Conservation (phyloP, 1,140 invertebrate species). For the Chironomus striatipennis region DNA sequence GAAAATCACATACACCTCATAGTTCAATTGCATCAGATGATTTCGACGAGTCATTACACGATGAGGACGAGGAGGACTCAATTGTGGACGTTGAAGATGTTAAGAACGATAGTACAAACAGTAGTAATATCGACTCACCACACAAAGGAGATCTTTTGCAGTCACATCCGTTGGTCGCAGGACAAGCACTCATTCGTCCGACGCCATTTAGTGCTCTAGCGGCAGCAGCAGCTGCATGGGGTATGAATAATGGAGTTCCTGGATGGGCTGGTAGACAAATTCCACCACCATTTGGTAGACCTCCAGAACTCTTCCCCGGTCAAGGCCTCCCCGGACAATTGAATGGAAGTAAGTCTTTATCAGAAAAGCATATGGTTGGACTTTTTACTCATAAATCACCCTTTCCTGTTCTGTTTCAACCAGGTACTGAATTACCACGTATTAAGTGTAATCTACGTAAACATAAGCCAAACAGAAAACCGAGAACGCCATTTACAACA, state of each 20-base stretch:
- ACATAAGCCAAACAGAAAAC: slow-evolving; percentile 92
- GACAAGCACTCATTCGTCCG: slow-evolving; percentile 51
- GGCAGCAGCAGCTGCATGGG: slow-evolving; percentile 52
- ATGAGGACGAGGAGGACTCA: slow-evolving; percentile 50
- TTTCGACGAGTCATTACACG: slow-evolving; percentile 50
- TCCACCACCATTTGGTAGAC: not conserved
- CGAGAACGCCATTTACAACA: slow-evolving; percentile 93
- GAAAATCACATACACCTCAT: slow-evolving; percentile 35
- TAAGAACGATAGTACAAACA: slow-evolving; percentile 43
- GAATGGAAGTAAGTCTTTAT: slow-evolving; percentile 1
- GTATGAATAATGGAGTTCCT: slow-evolving; percentile 28
- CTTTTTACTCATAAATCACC: not conserved
- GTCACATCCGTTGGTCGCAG: slow-evolving; percentile 33
- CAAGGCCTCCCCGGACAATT: not conserved
- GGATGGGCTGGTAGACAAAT: not conserved
- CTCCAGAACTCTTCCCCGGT: not conserved
- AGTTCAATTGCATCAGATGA: slow-evolving; percentile 45
- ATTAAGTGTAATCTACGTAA: slow-evolving; percentile 89
- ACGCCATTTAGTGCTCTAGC: slow-evolving; percentile 58
- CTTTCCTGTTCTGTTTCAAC: not conserved
- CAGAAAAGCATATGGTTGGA: not conserved
- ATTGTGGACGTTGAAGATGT: slow-evolving; percentile 60
- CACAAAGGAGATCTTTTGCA: slow-evolving; percentile 28
- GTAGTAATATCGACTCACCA: slow-evolving; percentile 34
- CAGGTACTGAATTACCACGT: slow-evolving; percentile 57